A percentile compares a stretch with the other conserved stretches of the same genome.
These are phyloP conservation scores for Deilephila elpenor DNA, from an alignment of 2,888 invertebrate species.

Conservation along the genomic window DNA sequence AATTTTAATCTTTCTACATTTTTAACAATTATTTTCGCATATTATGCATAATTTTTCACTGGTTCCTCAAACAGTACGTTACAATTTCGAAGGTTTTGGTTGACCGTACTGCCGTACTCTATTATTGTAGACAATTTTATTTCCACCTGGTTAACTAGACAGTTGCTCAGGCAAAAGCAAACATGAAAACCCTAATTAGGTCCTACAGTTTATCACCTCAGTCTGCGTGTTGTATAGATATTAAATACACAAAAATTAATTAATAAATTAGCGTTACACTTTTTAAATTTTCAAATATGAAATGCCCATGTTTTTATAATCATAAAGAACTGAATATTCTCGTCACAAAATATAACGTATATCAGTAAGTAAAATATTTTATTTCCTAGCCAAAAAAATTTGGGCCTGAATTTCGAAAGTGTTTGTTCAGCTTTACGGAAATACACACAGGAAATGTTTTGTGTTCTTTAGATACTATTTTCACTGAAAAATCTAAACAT, in stretches of 20 bases:
- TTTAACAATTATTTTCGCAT: too few species aligned
- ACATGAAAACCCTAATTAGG: constrained; percentile 26
- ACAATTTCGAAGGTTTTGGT: neutral
- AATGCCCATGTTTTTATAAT: neutral
- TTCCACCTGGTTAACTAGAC: constrained; percentile 11
- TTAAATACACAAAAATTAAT: constrained; percentile 9
- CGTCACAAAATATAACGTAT: neutral
- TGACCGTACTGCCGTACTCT: neutral
- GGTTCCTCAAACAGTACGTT: too few species aligned
- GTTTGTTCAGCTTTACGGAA: too few species aligned
- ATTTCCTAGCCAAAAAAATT: too few species aligned
- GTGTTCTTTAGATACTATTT: too few species aligned
- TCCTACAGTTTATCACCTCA: constrained; percentile 16
- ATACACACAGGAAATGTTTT: too few species aligned
- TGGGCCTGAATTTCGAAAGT: too few species aligned
- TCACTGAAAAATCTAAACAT: too few species aligned
- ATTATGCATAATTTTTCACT: too few species aligned
- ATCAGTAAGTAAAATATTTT: too few species aligned
- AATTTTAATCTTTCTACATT: too few species aligned
- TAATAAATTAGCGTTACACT: neutral
- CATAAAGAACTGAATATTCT: neutral
- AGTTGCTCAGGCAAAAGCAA: constrained; percentile 30
- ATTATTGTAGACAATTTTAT: constrained; percentile 4
- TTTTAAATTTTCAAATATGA: neutral
- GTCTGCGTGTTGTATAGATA: neutral